These are phyloP conservation scores for Megaceryle maxima DNA, from an alignment of 2,113 vertebrate genomes.

Conservation along the genomic window DNA sequence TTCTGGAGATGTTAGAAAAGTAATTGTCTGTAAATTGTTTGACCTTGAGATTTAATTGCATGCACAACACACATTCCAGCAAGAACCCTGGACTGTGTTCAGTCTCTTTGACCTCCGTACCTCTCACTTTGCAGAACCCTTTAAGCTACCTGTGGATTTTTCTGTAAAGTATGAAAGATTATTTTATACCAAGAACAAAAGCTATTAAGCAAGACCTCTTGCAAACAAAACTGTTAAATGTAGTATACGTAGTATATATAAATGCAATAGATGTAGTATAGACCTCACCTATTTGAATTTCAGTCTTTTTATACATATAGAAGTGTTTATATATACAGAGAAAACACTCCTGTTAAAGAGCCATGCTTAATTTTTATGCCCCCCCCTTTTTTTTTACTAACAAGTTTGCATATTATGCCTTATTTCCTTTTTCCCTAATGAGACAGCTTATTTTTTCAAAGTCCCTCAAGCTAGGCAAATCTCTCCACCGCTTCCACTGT, in stretches of 20 bases:
- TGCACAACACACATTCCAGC: slow-evolving; percentile 85
- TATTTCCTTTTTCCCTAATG: slow-evolving; percentile 82
- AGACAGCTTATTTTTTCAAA: slow-evolving; percentile 86
- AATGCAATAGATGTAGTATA: background rate
- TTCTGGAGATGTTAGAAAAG: slow-evolving; percentile 91
- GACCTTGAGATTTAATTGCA: slow-evolving; percentile 92
- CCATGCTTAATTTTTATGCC: slow-evolving; percentile 66
- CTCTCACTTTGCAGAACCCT: slow-evolving; percentile 74
- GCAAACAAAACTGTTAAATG: slow-evolving; percentile 51
- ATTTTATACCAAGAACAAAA: slow-evolving; percentile 71
- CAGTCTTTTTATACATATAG: slow-evolving; percentile 18
- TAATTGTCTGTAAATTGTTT: slow-evolving; percentile 93
- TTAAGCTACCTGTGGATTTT: slow-evolving; percentile 84
- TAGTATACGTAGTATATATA: too few relatives aligned
- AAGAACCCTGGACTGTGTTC: slow-evolving; percentile 81
- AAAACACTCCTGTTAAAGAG: slow-evolving; percentile 49
- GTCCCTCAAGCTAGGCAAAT: slow-evolving; percentile 86
- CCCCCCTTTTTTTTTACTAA: slow-evolving; percentile 61
- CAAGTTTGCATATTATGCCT: slow-evolving; percentile 85
- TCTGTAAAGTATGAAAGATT: slow-evolving; percentile 79
- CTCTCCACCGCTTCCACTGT: slow-evolving; percentile 80
- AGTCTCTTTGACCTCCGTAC: slow-evolving; percentile 76
- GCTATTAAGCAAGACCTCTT: slow-evolving; percentile 62
- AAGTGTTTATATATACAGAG: slow-evolving; percentile 32
- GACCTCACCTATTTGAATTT: slow-evolving; percentile 53